Conservation (phyloP, 1,140 invertebrate species). For the Melipona quadrifasciata region DNA sequence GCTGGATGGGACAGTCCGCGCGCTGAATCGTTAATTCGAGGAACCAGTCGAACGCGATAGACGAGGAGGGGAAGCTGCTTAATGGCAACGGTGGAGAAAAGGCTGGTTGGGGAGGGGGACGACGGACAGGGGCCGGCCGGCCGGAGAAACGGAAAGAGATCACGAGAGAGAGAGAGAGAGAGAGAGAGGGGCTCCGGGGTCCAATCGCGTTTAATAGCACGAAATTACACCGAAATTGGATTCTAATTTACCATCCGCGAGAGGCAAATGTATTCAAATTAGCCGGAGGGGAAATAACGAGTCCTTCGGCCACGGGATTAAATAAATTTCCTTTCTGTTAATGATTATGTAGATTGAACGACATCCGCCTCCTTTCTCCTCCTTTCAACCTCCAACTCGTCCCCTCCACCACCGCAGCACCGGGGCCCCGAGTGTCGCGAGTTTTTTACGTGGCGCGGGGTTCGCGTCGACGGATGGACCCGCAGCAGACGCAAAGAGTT, state of each 20-base stretch:
- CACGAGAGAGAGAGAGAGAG: not conserved
- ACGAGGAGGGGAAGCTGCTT: not conserved
- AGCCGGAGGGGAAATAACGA: conserved; percentile 76
- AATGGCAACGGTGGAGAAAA: conserved; percentile 13
- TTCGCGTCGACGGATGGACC: conserved; percentile 6
- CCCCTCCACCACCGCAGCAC: not conserved
- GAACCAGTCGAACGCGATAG: not conserved
- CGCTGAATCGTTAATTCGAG: conserved; percentile 38
- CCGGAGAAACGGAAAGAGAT: conserved; percentile 10
- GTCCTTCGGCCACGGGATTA: conserved; percentile 73
- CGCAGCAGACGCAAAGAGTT: not conserved
- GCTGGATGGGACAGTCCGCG: conserved; percentile 1
- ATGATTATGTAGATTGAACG: conserved; percentile 81
- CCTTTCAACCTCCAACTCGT: not conserved
- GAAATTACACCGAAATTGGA: conserved; percentile 81
- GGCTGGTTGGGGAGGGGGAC: not conserved
- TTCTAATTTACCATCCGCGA: conserved; percentile 79
- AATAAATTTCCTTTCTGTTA: conserved; percentile 81
- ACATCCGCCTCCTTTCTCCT: conserved; percentile 75
- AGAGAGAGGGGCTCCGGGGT: conserved; percentile 32
- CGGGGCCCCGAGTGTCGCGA: conserved; percentile 23
- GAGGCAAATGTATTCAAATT: conserved; percentile 80
- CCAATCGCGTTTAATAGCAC: conserved; percentile 80
- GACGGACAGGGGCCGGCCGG: not conserved
- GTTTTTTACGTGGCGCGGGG: conserved; percentile 28